Evolutionary conservation across 2,888 invertebrate species (phyloP).

Genomic region (Aspidapion aeneum): DNA sequence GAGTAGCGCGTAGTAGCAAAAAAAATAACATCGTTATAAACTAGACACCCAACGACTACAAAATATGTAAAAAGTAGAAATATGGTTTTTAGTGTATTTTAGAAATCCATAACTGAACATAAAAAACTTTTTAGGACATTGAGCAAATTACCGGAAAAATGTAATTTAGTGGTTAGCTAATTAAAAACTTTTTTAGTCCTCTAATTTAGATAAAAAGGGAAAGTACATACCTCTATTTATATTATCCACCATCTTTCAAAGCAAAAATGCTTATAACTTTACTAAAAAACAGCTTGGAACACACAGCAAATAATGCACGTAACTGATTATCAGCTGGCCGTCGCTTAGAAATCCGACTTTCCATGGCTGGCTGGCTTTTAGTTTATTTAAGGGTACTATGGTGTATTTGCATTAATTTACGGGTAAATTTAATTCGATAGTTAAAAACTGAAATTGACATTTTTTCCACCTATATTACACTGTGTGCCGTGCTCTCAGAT

Average conservation of each 20-base stretch:
- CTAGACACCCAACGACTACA: background rate
- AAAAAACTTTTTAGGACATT: background rate
- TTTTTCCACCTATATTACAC: too few relatives aligned
- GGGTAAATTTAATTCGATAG: too few relatives aligned
- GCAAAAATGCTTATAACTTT: background rate
- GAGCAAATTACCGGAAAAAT: too few relatives aligned
- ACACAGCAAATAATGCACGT: too few relatives aligned
- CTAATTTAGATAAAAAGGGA: background rate
- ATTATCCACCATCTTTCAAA: background rate
- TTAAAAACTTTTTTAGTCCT: background rate
- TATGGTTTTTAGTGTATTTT: background rate
- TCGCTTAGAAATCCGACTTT: too few relatives aligned
- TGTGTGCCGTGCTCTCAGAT: too few relatives aligned
- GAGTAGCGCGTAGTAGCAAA: background rate
- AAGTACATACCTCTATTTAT: background rate
- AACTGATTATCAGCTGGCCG: background rate
- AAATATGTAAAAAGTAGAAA: background rate
- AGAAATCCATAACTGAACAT: background rate
- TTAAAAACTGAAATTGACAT: too few relatives aligned
- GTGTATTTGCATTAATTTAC: too few relatives aligned
- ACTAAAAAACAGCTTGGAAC: background rate
- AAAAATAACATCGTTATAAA: background rate
- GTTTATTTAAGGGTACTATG: too few relatives aligned
- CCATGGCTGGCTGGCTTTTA: too few relatives aligned
- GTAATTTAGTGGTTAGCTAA: too few relatives aligned